Evolutionary conservation across 1,140 invertebrate genomes (phyloP), one percentile per base, ranked within the genome.

Genomic region (Phthorimaea operculella): DNA sequence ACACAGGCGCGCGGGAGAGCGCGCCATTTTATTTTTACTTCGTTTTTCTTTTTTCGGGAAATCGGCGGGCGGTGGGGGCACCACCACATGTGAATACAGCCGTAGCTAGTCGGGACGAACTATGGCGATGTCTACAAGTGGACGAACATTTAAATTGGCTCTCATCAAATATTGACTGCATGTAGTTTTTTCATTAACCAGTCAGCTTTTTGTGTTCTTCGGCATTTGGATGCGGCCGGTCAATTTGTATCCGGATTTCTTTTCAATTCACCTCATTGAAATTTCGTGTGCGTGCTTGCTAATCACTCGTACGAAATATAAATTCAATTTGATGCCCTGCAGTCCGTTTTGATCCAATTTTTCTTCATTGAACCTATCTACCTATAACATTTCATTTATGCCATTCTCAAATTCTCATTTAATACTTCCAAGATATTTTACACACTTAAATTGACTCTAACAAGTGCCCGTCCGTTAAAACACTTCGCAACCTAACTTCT

Each of bases 111-210:
- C 57, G 60, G 58, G 61, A 60, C 71, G 77, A 82, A 84, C 81
- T 84, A 84, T 80, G 76, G 76, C 80, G 77, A 81, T 82, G 81
- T 84, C 79, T 84, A 79, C 81, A 84, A 84, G 79, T 82, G 81
- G 77, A 81, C 74, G 80, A 81, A 73, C 80, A 81, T 83, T 82
- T 79, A 84, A 84, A 84, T 84, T 82, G 81, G 76, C 79, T 76
- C 81, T 84, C 81, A 82, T 84, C 79, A 84, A 81, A 82, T 84
- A 84, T 84, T 82, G 81, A 82, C 76, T 80, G 70, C 71, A 68
- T 80, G 76, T 84, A 84, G 79, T 84, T 84, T 84, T 83, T 84
- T 82, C 74, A 82, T 76, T 84, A 82, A 76, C 79, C 71, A 66
- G 66, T 59, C 61, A 64, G 66, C 66, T 79, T 80, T 79, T 84